These are phyloP conservation scores for Herpetotheres cachinnans DNA, from an alignment of 2,113 vertebrate genomes.

Conservation along the genomic window DNA sequence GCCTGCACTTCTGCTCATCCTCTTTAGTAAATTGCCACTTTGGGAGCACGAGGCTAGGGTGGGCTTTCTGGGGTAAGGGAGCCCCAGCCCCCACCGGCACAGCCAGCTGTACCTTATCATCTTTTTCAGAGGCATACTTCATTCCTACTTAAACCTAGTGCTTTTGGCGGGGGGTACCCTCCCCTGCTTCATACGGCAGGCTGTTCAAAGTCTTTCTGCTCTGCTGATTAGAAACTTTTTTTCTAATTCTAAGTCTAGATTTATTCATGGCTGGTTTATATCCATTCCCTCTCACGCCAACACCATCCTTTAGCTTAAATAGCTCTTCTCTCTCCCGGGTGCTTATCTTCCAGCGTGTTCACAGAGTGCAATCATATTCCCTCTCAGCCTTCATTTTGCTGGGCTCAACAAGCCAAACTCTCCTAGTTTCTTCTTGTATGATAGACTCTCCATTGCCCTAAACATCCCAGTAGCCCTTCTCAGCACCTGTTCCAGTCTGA, in stretches of 20 bases:
- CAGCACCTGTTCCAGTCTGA: conserved; percentile 23
- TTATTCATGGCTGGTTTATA: conserved; percentile 37
- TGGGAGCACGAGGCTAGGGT: background rate
- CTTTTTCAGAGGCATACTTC: background rate
- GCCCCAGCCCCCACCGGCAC: fast-evolving
- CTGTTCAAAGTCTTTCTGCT: conserved; percentile 1
- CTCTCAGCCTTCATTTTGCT: conserved; percentile 35
- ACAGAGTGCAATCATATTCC: conserved; percentile 17
- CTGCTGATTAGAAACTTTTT: conserved; percentile 9
- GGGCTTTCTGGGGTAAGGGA: background rate
- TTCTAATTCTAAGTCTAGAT: background rate
- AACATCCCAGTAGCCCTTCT: conserved; percentile 29
- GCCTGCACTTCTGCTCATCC: background rate
- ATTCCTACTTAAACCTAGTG: background rate
- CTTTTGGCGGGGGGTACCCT: background rate
- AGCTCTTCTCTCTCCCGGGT: background rate
- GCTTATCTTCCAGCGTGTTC: background rate
- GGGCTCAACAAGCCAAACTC: conserved; percentile 25
- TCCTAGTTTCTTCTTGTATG: conserved; percentile 10
- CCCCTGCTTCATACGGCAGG: background rate
- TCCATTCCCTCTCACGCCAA: background rate
- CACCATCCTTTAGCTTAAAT: conserved; percentile 37
- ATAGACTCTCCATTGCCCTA: conserved; percentile 10
- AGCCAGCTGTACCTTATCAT: background rate
- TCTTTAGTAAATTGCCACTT: background rate